phyloP scores from a whole-genome alignment of 2,888 invertebrate genomes.

The Hoplodrina blanda region DNA sequence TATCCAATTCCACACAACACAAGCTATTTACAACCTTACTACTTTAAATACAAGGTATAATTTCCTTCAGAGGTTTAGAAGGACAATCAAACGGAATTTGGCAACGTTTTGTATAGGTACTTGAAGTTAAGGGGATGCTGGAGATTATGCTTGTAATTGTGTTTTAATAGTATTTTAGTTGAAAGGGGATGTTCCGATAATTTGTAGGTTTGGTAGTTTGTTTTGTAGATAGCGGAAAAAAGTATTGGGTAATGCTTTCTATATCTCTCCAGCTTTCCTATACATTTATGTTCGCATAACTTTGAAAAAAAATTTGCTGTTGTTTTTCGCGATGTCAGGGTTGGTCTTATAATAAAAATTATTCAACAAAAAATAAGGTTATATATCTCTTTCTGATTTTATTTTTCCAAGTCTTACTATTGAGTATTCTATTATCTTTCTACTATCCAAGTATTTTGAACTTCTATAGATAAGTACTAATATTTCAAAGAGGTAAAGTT shows the following conservation, averaged over 20 bases:
- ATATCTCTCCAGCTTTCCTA: too few species aligned
- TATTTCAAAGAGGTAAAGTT: too few species aligned
- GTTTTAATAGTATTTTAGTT: constrained; percentile 79
- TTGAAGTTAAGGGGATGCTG: constrained; percentile 82
- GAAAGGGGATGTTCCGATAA: constrained; percentile 67
- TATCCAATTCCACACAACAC: constrained; percentile 65
- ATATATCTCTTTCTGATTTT: background rate
- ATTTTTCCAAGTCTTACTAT: background rate
- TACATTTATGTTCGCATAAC: too few species aligned
- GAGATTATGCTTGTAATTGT: constrained; percentile 87
- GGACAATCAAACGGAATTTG: constrained; percentile 53
- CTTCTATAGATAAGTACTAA: too few species aligned
- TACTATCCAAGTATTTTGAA: background rate
- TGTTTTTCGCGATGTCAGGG: too few species aligned
- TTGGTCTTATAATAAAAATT: too few species aligned
- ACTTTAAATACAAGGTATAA: constrained; percentile 53
- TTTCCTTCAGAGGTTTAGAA: constrained; percentile 51
- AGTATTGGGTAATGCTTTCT: background rate
- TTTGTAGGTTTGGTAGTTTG: constrained; percentile 33
- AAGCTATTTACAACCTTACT: constrained; percentile 56
- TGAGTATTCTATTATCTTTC: too few species aligned
- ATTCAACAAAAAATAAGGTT: too few species aligned
- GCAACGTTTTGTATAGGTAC: constrained; percentile 79
- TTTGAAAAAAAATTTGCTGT: too few species aligned
- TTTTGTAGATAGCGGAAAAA: background rate